Base-by-base conservation (phyloP, 2,888 invertebrate species). In the Galeruca laticollis region DNA sequence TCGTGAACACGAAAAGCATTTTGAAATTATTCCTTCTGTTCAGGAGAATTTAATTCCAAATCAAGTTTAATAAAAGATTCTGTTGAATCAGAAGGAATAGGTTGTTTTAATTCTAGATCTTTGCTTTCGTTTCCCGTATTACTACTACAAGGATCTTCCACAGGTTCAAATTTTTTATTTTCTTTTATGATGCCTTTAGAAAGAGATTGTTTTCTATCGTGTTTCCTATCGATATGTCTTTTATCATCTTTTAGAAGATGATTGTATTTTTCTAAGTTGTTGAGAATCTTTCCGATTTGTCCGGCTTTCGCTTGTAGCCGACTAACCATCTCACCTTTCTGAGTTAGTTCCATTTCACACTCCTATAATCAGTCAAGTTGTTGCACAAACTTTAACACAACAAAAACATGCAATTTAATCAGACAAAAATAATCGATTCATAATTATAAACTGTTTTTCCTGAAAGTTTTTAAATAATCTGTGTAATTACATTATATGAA, bases 271-370 rank as follows among this genome's bases (percentile, higher is more conserved):
- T 96, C 95, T 84, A 96, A 90, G 87, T 95, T 95, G 88, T 92
- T 92, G 80, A 96, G 91, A 86, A 96, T 94, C 89, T 94, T 94
- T 87, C 96, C 96, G 87, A 98, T 96, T 87, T 97, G 96, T 84
- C 94, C 94, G 80, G 97, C 96, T 89, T 97, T 98, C 82, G 93
- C 93, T 87, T 98, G 98, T 80, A 98, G 92, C 82, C 96, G 93
- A 85, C 94, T 93, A 82, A 98, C 97, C 92, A 97, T 93, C 88
- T 97, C 96, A 81, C 96, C 96, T 87, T 98, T 98, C 89, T 97
- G 96, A 82, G 96, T 96, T 86, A 98, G 89, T 87, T 97, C 96
- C 88, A 92, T 91, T 88, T 98, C 97, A 89, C 96, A 96, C 89
- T 96, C 96, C 96, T 96, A 89, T 80, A 88, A 87, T 79, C 82